Evolutionary conservation across 2,797 vertebrate genomes (phyloP).

Genomic region (Tokudaia tokunoshimensis): DNA sequence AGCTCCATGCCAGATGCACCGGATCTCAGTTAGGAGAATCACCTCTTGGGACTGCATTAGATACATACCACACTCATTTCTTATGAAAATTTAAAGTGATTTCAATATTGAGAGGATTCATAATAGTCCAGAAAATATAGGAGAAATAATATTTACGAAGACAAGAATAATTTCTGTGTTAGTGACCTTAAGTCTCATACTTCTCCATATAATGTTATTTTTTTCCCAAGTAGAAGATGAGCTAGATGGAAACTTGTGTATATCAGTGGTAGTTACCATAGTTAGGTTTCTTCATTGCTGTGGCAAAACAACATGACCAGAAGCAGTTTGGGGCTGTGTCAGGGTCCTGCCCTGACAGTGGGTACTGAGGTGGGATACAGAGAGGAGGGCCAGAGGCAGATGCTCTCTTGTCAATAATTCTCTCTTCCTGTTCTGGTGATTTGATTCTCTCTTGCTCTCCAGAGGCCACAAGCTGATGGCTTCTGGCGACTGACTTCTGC

Average conservation of each 20-base stretch:
- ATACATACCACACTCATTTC: background rate
- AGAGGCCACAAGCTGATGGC: background rate
- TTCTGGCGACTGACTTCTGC: background rate
- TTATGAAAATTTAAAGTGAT: background rate
- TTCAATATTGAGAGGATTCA: slow-evolving; percentile 18
- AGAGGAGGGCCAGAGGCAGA: too few species aligned
- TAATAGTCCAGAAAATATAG: background rate
- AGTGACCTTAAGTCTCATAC: background rate
- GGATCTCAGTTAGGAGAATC: background rate
- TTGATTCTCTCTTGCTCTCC: background rate
- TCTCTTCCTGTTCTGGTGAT: too few species aligned
- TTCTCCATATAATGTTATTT: background rate
- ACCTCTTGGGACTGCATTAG: background rate
- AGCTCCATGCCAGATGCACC: background rate
- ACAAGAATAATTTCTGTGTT: background rate
- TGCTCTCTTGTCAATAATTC: too few species aligned
- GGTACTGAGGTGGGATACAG: background rate
- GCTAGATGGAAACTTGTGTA: too few species aligned
- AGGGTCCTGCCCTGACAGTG: background rate
- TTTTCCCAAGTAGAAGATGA: background rate
- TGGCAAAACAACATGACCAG: background rate
- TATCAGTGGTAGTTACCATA: background rate
- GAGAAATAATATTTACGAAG: background rate
- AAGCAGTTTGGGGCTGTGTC: background rate
- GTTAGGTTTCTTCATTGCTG: background rate